phyloP scores from a whole-genome alignment of 2,888 invertebrate genomes.

The Hybos culiciformis region DNA sequence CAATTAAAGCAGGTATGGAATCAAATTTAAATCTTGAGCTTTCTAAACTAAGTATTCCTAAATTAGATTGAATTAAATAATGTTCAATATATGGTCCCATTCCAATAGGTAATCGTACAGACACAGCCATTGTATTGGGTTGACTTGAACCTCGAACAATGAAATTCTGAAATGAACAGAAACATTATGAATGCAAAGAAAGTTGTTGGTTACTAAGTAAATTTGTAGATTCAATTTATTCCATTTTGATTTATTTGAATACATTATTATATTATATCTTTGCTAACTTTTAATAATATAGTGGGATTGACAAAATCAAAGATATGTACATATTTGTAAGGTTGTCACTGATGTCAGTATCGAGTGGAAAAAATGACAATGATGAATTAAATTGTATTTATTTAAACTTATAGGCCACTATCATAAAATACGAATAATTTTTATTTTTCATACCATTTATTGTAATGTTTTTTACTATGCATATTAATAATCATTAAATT shows the following conservation, averaged over 20 bases:
- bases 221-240: conserved; percentile 10
- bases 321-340: no score
- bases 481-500: no score
- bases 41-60: conserved; percentile 72
- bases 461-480: no score
- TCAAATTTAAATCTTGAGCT: conserved; percentile 88
- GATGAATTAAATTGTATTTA: no score
- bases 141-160: conserved; percentile 91
- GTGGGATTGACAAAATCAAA: no score
- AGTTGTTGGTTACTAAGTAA: conserved; percentile 15
- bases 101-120: conserved; percentile 74
- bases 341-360: no score
- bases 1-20: conserved; percentile 82
- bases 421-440: no score
- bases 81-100: conserved; percentile 90
- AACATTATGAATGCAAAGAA: conserved; percentile 7
- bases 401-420: no score
- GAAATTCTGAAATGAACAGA: conserved; percentile 56
- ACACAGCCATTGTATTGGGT: conserved; percentile 86
- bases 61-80: conserved; percentile 80
- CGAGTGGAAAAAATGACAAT: no score
- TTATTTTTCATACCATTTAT: no score
- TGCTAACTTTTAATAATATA: no score
- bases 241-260: conserved; percentile 12
- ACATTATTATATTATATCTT: no score